Evolutionary conservation across 2,888 invertebrate genomes (phyloP).

Genomic region (Andrena haemorrhoa): DNA sequence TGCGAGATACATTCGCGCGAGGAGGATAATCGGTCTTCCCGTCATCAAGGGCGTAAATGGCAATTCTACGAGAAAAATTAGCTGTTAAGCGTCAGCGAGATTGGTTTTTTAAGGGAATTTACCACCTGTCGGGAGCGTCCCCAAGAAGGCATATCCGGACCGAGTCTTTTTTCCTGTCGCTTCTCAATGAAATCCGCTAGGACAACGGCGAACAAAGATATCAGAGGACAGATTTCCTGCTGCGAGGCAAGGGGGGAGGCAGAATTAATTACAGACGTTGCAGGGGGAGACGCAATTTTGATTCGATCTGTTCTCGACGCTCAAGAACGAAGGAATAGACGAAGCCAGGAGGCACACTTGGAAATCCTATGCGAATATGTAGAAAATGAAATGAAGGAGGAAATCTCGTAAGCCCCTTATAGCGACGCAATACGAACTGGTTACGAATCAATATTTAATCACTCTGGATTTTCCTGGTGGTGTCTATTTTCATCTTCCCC

Average conservation of each 20-base stretch:
- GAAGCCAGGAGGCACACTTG: slow-evolving; percentile 49
- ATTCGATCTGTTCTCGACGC: slow-evolving; percentile 56
- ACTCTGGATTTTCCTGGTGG: slow-evolving; percentile 14
- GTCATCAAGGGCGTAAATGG: slow-evolving; percentile 56
- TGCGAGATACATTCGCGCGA: slow-evolving; percentile 2
- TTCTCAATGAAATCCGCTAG: slow-evolving; percentile 12
- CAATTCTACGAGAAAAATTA: slow-evolving; percentile 73
- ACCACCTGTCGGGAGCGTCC: slow-evolving; percentile 57
- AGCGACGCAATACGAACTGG: slow-evolving; percentile 62
- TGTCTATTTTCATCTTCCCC: not conserved
- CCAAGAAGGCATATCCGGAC: slow-evolving; percentile 36
- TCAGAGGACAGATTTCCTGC: slow-evolving; percentile 14
- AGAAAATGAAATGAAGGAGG: slow-evolving; percentile 74
- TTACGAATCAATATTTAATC: slow-evolving; percentile 77
- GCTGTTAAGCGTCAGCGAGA: slow-evolving; percentile 69
- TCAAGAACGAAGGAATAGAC: slow-evolving; percentile 31
- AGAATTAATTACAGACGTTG: slow-evolving; percentile 64
- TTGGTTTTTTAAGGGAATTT: slow-evolving; percentile 76
- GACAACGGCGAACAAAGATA: slow-evolving; percentile 25
- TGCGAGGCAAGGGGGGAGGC: slow-evolving; percentile 8
- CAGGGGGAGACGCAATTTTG: slow-evolving; percentile 63
- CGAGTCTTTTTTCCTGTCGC: slow-evolving; percentile 31
- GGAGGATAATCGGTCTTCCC: slow-evolving; percentile 37
- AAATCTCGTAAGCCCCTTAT: slow-evolving; percentile 76
- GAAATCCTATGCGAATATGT: slow-evolving; percentile 65